Percentiles rank a stretch among this genome's conserved stretches.
Conservation (phyloP, 2,113 vertebrate genomes). For the Lota lota region DNA sequence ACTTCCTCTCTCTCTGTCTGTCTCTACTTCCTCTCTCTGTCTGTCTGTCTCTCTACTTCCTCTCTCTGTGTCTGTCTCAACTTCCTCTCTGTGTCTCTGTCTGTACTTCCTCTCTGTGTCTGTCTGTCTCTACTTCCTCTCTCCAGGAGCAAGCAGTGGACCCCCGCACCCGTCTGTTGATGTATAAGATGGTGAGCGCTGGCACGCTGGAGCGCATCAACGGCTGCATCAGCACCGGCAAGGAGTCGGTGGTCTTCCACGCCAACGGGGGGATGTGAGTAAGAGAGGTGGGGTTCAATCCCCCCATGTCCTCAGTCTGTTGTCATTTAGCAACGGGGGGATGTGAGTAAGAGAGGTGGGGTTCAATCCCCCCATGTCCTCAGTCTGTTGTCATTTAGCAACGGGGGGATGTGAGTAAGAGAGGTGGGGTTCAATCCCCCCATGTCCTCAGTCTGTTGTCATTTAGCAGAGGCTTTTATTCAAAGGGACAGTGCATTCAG, state of each 20-base stretch:
- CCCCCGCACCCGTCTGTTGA: constrained; percentile 90
- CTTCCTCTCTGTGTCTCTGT: too few species aligned
- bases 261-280: constrained; percentile 89
- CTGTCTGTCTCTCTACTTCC: neutral
- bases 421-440: too few species aligned
- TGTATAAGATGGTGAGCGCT: constrained; percentile 96
- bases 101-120: too few species aligned
- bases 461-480: too few species aligned
- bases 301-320: too few species aligned
- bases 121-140: neutral
- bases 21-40: neutral
- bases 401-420: constrained; percentile 84
- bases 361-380: too few species aligned
- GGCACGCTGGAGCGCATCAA: constrained; percentile 91
- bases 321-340: constrained; percentile 88
- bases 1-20: neutral
- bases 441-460: too few species aligned
- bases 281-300: too few species aligned
- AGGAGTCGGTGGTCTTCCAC: constrained; percentile 97
- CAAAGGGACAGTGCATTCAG: too few species aligned
- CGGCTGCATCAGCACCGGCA: constrained; percentile 96
- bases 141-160: constrained; percentile 95
- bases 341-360: constrained; percentile 67
- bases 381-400: too few species aligned
- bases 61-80: too few species aligned